Percentiles rank a stretch among this genome's conserved stretches.
These are phyloP conservation scores for Sepiola atlantica DNA, from an alignment of 2,888 invertebrate species.

Conservation along the genomic window DNA sequence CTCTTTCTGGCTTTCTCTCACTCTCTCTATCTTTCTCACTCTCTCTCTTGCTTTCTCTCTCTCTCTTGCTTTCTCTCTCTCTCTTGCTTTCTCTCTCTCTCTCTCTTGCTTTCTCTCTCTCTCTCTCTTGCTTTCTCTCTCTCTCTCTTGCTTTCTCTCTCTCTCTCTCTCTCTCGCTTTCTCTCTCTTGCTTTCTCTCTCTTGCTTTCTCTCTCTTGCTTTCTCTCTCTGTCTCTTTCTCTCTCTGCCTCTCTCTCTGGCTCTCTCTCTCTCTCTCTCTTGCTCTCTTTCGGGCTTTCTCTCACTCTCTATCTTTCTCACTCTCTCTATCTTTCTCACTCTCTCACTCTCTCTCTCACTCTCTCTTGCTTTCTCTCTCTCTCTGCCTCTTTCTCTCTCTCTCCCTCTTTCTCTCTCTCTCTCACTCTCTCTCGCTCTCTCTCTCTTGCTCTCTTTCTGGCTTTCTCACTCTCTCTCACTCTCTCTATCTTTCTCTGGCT, in stretches of 20 bases:
- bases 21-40: too few species aligned
- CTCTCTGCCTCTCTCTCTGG: background rate
- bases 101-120: background rate
- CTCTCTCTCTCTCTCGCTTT: background rate
- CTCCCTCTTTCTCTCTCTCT: background rate
- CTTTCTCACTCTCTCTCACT: background rate
- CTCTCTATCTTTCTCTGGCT: too few species aligned
- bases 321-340: background rate
- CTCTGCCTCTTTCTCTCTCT: background rate
- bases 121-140: too few species aligned
- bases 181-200: background rate
- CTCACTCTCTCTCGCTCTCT: background rate
- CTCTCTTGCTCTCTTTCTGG: background rate
- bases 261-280: background rate
- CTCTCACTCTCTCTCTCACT: background rate
- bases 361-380: background rate
- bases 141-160: background rate
- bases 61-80: background rate
- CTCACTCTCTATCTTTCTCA: too few species aligned
- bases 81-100: background rate
- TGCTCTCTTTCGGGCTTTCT: background rate
- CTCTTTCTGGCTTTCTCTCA: too few species aligned
- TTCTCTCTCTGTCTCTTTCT: background rate
- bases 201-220: background rate
- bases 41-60: background rate